Percentiles rank a stretch among this genome's conserved stretches.
Evolutionary conservation across 2,113 vertebrate genomes (phyloP).

Genomic region (Proteles cristata): DNA sequence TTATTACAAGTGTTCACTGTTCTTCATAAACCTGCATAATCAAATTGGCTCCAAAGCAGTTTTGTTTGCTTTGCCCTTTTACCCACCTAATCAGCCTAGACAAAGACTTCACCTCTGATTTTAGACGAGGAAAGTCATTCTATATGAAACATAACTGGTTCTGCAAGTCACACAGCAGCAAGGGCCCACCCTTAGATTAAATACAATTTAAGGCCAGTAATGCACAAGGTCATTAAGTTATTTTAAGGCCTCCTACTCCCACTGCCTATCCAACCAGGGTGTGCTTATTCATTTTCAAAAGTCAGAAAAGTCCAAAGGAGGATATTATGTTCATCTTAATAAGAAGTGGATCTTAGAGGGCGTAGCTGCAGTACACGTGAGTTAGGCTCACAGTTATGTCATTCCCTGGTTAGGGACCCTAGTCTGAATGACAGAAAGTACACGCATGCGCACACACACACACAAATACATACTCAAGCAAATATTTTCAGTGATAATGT

Average conservation of each 20-base stretch:
- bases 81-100: constrained; percentile 1
- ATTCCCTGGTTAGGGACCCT: not conserved
- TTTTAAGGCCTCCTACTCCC: constrained; percentile 56
- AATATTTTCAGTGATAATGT: constrained; percentile 12
- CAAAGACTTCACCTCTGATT: not conserved
- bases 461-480: not conserved
- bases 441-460: not conserved
- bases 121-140: constrained; percentile 69
- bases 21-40: constrained; percentile 63
- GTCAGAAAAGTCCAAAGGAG: constrained; percentile 49
- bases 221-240: constrained; percentile 69
- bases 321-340: not conserved
- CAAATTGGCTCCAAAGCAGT: constrained; percentile 36
- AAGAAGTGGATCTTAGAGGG: not conserved
- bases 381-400: not conserved
- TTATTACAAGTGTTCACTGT: constrained; percentile 54
- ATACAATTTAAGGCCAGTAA: constrained; percentile 65
- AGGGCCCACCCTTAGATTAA: constrained; percentile 71
- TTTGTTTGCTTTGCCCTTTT: constrained; percentile 49
- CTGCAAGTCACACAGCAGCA: constrained; percentile 52
- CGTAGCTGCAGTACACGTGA: not conserved
- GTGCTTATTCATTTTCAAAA: constrained; percentile 54
- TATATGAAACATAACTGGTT: constrained; percentile 71
- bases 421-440: not conserved
- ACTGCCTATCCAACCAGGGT: constrained; percentile 33